Percentiles rank a stretch among this genome's conserved stretches.
Conservation (phyloP, 2,888 invertebrate species). For the Pammene fasciana region DNA sequence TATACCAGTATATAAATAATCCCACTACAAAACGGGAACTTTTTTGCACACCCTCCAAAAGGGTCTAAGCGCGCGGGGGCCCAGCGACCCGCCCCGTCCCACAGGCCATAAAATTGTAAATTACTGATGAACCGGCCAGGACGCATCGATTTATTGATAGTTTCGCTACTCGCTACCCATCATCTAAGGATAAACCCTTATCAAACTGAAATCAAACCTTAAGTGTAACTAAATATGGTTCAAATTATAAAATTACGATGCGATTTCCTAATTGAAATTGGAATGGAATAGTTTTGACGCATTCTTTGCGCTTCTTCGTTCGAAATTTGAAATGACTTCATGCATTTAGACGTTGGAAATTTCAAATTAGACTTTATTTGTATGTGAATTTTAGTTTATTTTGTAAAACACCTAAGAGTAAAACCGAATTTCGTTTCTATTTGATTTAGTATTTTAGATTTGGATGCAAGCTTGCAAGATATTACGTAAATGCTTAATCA, state of each 20-base stretch:
- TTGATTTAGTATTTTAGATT: no score
- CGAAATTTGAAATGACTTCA: slow-evolving; percentile 38
- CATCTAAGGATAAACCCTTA: slow-evolving; percentile 15
- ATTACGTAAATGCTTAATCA: no score
- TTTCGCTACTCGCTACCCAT: slow-evolving; percentile 44
- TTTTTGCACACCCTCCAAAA: slow-evolving; percentile 62
- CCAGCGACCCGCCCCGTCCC: slow-evolving; percentile 65
- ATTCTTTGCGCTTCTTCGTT: slow-evolving; percentile 39
- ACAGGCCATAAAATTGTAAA: slow-evolving; percentile 83
- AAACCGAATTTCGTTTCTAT: background rate
- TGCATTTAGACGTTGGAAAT: background rate
- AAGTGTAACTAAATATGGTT: slow-evolving; percentile 1
- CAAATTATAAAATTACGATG: background rate
- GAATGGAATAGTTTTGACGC: slow-evolving; percentile 38
- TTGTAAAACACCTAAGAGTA: background rate
- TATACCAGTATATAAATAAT: slow-evolving; percentile 12
- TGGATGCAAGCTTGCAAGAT: no score
- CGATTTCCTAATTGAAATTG: slow-evolving; percentile 31
- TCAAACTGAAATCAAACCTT: slow-evolving; percentile 10
- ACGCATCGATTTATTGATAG: slow-evolving; percentile 81
- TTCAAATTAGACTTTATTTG: slow-evolving; percentile 4
- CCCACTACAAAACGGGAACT: slow-evolving; percentile 25
- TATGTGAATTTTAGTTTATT: background rate
- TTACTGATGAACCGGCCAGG: slow-evolving; percentile 79
- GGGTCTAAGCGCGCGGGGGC: slow-evolving; percentile 70